Base-by-base conservation (phyloP, 2,113 vertebrate species). In the Neotragus moschatus region DNA sequence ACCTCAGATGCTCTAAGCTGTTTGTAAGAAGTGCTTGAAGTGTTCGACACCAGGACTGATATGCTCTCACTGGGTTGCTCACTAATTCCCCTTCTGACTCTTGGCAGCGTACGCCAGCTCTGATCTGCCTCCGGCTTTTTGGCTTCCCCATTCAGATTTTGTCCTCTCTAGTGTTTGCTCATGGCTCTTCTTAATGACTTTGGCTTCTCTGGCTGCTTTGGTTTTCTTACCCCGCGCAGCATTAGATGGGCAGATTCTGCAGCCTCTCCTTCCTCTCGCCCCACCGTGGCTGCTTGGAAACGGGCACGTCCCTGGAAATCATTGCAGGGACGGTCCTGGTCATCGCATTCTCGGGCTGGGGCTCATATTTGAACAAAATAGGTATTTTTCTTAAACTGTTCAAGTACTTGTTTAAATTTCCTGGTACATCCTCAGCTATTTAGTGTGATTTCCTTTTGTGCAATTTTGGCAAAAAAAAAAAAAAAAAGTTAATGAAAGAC, bases 181-280 rank as follows among this genome's bases (percentile, higher is more conserved):
- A 86, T 81, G 96, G 91, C 90, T 88, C 26, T 94, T 14, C 43
- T 91, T 96, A 79, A 93, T 94, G 51, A 84, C 79, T 91, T 96
- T 97, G 97, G 73, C 66, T 88, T 81, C 33, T 91, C 61, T 82
- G 70, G 33, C 55, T 12, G 21, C 61, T 91, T 21, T 84, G 36
- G 25, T 90, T 88, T 94, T 73, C 66, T 95, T 63, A 36, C 5
- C 75, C 66, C 70, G 33, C 9, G 15, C 21, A 33, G 43, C 16
- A 28, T 88, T 60, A 55, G 21, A n/a, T 19, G n/a, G 60, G 51
- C 75, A 88, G 51, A 9, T 4, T 21, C 21, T 21, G 55, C 28
- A 56, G 11, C 3, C 25, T 51, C 17, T 11, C 30, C 39, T 2
- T 12, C 33, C 2, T 39, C 55, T 97, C 21, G 60, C 7, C 11